Evolutionary conservation across 1,140 invertebrate species (phyloP).

Genomic region (Ruditapes philippinarum): DNA sequence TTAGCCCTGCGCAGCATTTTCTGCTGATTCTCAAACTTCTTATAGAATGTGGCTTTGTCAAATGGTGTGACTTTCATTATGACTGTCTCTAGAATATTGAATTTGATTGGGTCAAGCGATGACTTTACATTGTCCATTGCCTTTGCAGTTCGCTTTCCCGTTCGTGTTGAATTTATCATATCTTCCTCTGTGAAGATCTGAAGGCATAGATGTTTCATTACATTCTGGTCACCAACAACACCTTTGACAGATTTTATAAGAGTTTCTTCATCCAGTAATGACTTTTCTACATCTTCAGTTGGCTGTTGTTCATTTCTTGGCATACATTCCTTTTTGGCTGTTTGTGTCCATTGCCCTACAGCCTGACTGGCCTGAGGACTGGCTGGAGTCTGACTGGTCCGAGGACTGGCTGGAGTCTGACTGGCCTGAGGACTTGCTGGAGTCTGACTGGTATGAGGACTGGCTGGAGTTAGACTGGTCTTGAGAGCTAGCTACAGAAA

Average conservation of each 20-base stretch:
- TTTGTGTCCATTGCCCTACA: no score
- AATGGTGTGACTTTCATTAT: not conserved
- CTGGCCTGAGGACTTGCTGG: not conserved
- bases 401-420: no score
- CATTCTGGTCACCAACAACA: conserved; percentile 18
- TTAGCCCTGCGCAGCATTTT: conserved; percentile 29
- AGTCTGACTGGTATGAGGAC: conserved; percentile 29
- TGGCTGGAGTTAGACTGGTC: conserved; percentile 17
- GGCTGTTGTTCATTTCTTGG: not conserved
- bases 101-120: not conserved
- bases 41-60: conserved; percentile 13
- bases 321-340: not conserved
- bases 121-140: conserved; percentile 25
- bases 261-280: conserved; percentile 10
- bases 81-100: conserved; percentile 17
- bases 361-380: conserved; percentile 22
- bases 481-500: not conserved
- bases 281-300: not conserved
- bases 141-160: conserved; percentile 12
- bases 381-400: no score
- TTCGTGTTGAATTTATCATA: not conserved
- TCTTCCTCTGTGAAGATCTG: conserved; percentile 24
- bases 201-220: not conserved
- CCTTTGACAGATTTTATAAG: not conserved
- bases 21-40: conserved; percentile 43